Conservation (phyloP, 2,888 invertebrate species). For the Apotomis capreana region DNA sequence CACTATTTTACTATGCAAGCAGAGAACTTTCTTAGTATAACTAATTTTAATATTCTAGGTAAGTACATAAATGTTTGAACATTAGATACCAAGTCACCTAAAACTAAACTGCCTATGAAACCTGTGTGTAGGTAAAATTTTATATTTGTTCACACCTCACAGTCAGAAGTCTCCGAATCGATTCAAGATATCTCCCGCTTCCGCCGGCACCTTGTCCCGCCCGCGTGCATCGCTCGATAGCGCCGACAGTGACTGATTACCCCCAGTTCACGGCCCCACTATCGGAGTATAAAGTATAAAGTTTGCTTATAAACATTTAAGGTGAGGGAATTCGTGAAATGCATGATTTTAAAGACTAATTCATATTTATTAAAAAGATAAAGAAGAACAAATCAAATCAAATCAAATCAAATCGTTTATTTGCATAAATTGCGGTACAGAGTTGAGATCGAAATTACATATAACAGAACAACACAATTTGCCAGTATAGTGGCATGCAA, state of each 20-base stretch:
- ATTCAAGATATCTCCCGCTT: slow-evolving; percentile 43
- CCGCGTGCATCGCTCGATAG: slow-evolving; percentile 79
- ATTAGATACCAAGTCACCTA: no score
- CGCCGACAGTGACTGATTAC: slow-evolving; percentile 79
- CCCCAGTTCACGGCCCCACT: slow-evolving; percentile 64
- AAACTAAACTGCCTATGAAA: no score
- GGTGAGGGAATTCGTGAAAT: slow-evolving; percentile 25
- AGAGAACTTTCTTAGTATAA: no score
- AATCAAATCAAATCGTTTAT: no score
- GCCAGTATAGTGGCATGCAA: no score
- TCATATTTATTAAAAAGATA: not conserved
- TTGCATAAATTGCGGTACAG: no score
- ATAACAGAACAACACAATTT: no score
- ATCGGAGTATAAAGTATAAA: slow-evolving; percentile 39
- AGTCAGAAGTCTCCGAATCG: not conserved
- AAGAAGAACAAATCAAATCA: no score
- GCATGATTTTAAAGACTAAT: slow-evolving; percentile 30
- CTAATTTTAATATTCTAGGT: no score
- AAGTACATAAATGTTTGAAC: no score
- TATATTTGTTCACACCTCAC: not conserved
- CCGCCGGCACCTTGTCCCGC: slow-evolving; percentile 53
- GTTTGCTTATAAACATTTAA: slow-evolving; percentile 40
- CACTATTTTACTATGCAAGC: no score
- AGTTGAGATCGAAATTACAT: no score
- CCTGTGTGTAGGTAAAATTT: not conserved